Evolutionary conservation across 1,140 invertebrate species (phyloP).

Genomic region (Portunus trituberculatus): DNA sequence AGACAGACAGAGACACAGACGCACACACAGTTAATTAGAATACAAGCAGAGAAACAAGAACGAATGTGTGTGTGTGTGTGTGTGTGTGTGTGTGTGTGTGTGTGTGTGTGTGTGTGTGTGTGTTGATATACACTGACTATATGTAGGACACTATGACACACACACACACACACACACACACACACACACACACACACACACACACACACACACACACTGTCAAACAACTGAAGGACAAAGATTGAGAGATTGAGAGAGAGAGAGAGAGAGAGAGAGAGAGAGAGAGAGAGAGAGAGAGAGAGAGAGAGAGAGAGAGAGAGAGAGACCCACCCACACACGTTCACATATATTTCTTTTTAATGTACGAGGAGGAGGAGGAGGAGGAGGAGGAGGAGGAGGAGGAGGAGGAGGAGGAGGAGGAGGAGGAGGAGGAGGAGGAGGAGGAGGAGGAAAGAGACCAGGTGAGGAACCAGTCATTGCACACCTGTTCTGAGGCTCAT

Average conservation of each 20-base stretch:
- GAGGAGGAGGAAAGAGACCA: not conserved
- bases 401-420: not conserved
- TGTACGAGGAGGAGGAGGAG: not conserved
- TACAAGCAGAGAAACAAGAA: too few relatives aligned
- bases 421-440: not conserved
- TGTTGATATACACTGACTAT: not conserved
- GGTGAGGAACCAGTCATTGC: not conserved
- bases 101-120: conserved; percentile 41
- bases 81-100: conserved; percentile 34
- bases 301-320: conserved; percentile 20
- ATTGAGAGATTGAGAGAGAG: not conserved
- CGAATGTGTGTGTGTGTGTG: conserved; percentile 32
- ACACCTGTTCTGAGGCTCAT: not conserved
- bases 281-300: conserved; percentile 20
- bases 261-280: not conserved
- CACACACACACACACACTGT: not conserved
- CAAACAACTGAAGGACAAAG: not conserved
- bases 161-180: too few relatives aligned
- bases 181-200: not conserved
- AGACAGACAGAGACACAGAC: too few relatives aligned
- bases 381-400: not conserved
- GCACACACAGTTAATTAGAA: too few relatives aligned
- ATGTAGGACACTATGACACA: too few relatives aligned
- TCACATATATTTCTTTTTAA: not conserved
- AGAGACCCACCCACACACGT: not conserved